phyloP scores from a whole-genome alignment of 2,888 invertebrate species.

The Drosophila basisetae region DNA sequence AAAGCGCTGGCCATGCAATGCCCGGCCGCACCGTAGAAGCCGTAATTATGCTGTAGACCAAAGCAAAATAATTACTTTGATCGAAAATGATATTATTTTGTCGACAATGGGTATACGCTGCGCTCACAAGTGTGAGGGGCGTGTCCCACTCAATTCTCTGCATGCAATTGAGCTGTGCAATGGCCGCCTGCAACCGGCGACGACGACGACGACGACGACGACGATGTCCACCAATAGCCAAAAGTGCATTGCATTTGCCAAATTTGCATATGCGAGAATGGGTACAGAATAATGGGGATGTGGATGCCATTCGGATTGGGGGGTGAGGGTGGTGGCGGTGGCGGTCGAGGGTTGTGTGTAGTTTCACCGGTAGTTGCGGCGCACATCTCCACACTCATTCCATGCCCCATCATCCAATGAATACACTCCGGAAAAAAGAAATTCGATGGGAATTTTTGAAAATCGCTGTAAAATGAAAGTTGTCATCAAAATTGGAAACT shows the following conservation, averaged over 20 bases:
- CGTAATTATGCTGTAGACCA: slow-evolving; percentile 81
- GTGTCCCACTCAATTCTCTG: slow-evolving; percentile 48
- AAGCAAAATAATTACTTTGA: slow-evolving; percentile 82
- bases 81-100: slow-evolving; percentile 82
- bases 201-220: slow-evolving; percentile 27
- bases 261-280: slow-evolving; percentile 70
- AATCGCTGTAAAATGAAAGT: background rate
- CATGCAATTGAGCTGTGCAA: slow-evolving; percentile 75
- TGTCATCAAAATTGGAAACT: background rate
- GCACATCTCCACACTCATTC: slow-evolving; percentile 14
- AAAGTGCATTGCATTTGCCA: slow-evolving; percentile 77
- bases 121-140: slow-evolving; percentile 51
- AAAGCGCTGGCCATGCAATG: slow-evolving; percentile 69
- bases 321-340: background rate
- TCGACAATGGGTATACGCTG: slow-evolving; percentile 54
- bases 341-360: slow-evolving; percentile 8
- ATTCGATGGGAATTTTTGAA: background rate
- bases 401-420: background rate
- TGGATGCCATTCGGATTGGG: background rate
- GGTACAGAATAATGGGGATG: slow-evolving; percentile 12
- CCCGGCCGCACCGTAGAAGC: slow-evolving; percentile 45
- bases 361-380: slow-evolving; percentile 37
- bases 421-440: background rate
- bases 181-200: slow-evolving; percentile 49
- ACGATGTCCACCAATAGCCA: slow-evolving; percentile 71